These are phyloP conservation scores for Erethizon dorsatum DNA, from an alignment of 2,797 vertebrate species.

Conservation along the genomic window DNA sequence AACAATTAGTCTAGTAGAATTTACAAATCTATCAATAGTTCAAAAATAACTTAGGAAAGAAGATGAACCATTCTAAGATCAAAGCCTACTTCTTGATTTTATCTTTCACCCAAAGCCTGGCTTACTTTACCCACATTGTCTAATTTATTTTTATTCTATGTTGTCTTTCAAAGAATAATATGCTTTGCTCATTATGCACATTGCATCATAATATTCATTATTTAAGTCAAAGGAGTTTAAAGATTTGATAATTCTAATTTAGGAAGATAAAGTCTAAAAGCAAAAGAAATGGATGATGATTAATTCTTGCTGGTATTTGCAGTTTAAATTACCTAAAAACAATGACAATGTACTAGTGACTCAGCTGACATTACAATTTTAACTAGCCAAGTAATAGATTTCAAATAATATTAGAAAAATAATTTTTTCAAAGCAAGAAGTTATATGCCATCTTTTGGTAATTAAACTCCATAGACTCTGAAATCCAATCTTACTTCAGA, in stretches of 20 bases:
- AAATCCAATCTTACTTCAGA: slow-evolving; percentile 65
- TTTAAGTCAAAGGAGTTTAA: slow-evolving; percentile 69
- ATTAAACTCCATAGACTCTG: slow-evolving; percentile 63
- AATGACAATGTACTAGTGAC: background rate
- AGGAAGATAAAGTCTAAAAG: slow-evolving; percentile 48
- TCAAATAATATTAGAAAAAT: background rate
- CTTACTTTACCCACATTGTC: slow-evolving; percentile 26
- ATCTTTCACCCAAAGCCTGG: background rate
- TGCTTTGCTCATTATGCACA: background rate
- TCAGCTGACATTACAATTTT: background rate
- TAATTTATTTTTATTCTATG: slow-evolving; percentile 34
- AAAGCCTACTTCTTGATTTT: slow-evolving; percentile 36
- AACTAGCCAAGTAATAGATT: slow-evolving; percentile 42
- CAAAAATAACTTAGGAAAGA: slow-evolving; percentile 14
- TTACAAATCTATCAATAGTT: slow-evolving; percentile 20
- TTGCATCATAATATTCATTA: slow-evolving; percentile 35
- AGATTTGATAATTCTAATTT: slow-evolving; percentile 65
- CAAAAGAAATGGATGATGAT: background rate
- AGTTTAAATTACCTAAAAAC: slow-evolving; percentile 50
- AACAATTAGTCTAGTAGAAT: slow-evolving; percentile 1
- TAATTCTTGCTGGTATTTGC: slow-evolving; percentile 46
- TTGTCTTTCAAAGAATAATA: slow-evolving; percentile 23
- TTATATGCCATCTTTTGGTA: background rate
- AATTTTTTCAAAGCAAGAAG: background rate
- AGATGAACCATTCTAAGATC: slow-evolving; percentile 5